Evolutionary conservation across 2,888 invertebrate species (phyloP).

Genomic region (Tetanocera ferruginea): DNA sequence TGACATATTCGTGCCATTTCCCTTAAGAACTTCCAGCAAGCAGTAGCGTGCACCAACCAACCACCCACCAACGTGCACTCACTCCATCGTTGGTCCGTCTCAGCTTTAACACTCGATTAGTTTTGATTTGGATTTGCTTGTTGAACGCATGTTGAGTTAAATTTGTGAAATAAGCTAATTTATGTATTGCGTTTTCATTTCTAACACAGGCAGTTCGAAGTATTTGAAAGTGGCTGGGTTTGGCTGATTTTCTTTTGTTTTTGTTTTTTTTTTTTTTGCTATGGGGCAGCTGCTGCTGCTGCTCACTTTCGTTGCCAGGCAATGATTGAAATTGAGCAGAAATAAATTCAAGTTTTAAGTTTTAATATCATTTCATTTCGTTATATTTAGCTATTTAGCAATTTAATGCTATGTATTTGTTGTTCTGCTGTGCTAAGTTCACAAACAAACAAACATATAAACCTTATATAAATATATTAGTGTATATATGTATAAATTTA

Average conservation of each 20-base stretch:
- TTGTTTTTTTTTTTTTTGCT: not conserved
- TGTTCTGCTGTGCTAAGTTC: not conserved
- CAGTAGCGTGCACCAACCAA: too few relatives aligned
- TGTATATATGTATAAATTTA: too few relatives aligned
- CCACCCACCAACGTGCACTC: not conserved
- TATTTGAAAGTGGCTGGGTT: not conserved
- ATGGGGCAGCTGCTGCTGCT: not conserved
- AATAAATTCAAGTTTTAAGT: constrained; percentile 15
- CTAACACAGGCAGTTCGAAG: not conserved
- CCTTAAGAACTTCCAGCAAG: too few relatives aligned
- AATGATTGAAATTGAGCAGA: constrained; percentile 27
- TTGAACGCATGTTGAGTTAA: constrained; percentile 16
- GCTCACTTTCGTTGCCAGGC: not conserved
- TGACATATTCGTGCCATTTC: not conserved
- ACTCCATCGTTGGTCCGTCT: not conserved
- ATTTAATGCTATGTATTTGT: not conserved
- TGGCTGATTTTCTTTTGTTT: not conserved
- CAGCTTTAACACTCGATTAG: constrained; percentile 15
- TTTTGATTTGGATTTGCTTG: constrained; percentile 20
- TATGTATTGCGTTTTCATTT: constrained; percentile 3
- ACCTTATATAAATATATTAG: too few relatives aligned
- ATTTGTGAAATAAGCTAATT: constrained; percentile 16
- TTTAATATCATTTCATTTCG: constrained; percentile 10
- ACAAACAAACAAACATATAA: not conserved
- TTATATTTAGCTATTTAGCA: not conserved